phyloP scores from a whole-genome alignment of 1,140 invertebrate genomes.

The Telenomus remus region DNA sequence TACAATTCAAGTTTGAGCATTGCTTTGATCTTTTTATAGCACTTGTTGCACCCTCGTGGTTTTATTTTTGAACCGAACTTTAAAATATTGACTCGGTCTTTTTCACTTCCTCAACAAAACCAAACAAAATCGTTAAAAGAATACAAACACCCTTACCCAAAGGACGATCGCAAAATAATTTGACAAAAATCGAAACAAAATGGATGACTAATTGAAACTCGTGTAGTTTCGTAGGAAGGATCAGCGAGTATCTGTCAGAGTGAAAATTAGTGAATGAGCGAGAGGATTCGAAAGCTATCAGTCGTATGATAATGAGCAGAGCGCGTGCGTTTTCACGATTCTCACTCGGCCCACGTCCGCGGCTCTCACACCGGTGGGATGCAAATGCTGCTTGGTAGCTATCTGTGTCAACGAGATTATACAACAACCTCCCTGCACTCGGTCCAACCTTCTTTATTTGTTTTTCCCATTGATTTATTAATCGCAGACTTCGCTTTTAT shows the following conservation, averaged over 20 bases:
- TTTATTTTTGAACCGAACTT: too few relatives aligned
- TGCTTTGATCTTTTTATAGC: too few relatives aligned
- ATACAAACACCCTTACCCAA: too few relatives aligned
- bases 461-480: slow-evolving; percentile 47
- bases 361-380: slow-evolving; percentile 41
- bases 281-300: slow-evolving; percentile 42
- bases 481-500: slow-evolving; percentile 12
- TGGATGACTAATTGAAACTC: slow-evolving; percentile 28
- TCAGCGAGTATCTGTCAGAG: slow-evolving; percentile 19
- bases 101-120: too few relatives aligned
- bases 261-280: slow-evolving; percentile 38
- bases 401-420: slow-evolving; percentile 64
- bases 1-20: too few relatives aligned
- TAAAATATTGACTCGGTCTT: too few relatives aligned
- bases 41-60: too few relatives aligned
- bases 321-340: slow-evolving; percentile 37
- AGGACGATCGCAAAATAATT: too few relatives aligned
- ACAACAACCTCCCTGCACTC: slow-evolving; percentile 56
- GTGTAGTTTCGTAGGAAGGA: slow-evolving; percentile 8
- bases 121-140: too few relatives aligned
- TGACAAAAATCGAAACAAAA: too few relatives aligned
- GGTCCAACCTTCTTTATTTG: slow-evolving; percentile 48
- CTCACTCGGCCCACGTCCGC: slow-evolving; percentile 20
- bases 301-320: slow-evolving; percentile 18
- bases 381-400: slow-evolving; percentile 53